phyloP scores from a whole-genome alignment of 2,797 vertebrate species.

The Microcaecilia unicolor region DNA sequence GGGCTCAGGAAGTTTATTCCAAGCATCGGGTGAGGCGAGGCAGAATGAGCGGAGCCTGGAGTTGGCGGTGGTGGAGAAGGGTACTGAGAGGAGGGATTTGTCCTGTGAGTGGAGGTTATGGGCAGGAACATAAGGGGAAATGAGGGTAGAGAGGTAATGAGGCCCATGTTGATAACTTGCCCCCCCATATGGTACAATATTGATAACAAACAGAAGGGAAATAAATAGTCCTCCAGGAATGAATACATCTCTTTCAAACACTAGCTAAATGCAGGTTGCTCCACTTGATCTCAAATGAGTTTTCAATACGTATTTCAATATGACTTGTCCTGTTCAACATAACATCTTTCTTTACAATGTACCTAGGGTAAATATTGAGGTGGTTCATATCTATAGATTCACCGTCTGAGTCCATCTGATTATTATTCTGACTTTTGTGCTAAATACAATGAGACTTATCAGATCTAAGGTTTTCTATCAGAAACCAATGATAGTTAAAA shows the following conservation, averaged over 20 bases:
- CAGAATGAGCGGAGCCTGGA: no score
- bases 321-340: conserved; percentile 8
- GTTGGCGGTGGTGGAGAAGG: no score
- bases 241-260: background rate
- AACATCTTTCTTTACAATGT: conserved; percentile 6
- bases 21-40: no score
- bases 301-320: conserved; percentile 14
- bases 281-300: conserved; percentile 8
- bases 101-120: no score
- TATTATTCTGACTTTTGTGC: conserved; percentile 30
- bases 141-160: no score
- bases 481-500: conserved; percentile 55
- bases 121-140: no score
- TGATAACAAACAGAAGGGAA: no score
- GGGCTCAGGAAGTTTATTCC: no score
- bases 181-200: no score
- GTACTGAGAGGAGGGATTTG: no score
- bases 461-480: conserved; percentile 47
- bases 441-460: conserved; percentile 41
- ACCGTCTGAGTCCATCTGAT: conserved; percentile 21
- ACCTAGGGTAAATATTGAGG: conserved; percentile 25
- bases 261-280: background rate
- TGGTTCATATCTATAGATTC: conserved; percentile 29
- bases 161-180: no score
- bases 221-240: no score